Evolutionary conservation across 2,888 invertebrate genomes (phyloP), one percentile per base, ranked within the genome.

Genomic region (Sminthurides aquaticus): DNA sequence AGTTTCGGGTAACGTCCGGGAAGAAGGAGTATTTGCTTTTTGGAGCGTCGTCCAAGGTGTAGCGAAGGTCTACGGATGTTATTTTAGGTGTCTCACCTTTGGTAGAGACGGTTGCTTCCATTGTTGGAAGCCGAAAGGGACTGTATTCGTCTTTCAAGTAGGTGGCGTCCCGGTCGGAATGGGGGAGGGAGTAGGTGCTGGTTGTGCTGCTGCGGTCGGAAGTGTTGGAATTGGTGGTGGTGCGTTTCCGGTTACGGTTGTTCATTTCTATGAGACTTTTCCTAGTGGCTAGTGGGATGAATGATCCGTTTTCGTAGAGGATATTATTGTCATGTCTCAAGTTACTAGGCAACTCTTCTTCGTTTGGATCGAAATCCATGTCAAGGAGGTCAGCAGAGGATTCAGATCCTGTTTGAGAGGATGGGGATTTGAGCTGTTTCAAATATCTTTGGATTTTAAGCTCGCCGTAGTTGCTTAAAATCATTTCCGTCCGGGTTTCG

Each of bases 201-300:
- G 67, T 66, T 0, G 71, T 72, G 29, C 72, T 73, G 43, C 65
- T 69, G 25, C 69, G 70, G 27, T 71, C 70, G 2, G 69, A 65
- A 60, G 11, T 55, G 49, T 63, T 56, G 5, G 56, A 57, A 8
- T 52, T 43, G 54, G 29, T 49, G 8, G 57, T 20, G 3, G 58
- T 26, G 24, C 57, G 57, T 27, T 66, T 68, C 15, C 68, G 49
- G 28, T 68, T 68, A 20, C 67, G 57, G 64, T 73, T 74, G 57
- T 74, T 73, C 73, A 74, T 73, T 49, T 74, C 74, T 60, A 74
- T 74, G 22, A 74, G 55, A 55, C 72, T 72, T 48, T 69, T 52
- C 29, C 74, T 55, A n/a, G 74, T 74, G 3, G 74, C 74, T 11
- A 72, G 57, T 20, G 74, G 74, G 26, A 74, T 73, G 64, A 74